phyloP scores from a whole-genome alignment of 2,113 vertebrate species.

The sheep (Ovis aries) region DNA sequence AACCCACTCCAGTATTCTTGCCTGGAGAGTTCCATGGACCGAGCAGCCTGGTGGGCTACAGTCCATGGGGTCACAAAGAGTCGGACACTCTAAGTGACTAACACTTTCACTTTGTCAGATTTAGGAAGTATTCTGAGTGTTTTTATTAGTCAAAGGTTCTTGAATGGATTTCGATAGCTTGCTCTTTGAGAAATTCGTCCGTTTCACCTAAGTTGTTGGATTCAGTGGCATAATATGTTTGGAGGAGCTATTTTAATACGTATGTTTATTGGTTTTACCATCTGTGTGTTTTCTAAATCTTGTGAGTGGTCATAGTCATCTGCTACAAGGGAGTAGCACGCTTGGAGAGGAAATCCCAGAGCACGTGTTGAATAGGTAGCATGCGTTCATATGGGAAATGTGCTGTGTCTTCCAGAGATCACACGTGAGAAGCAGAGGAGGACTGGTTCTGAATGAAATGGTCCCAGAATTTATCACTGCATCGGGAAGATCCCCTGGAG shows the following conservation, averaged over 20 bases:
- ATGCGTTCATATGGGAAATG: background rate
- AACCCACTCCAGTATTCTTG: background rate
- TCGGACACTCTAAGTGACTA: background rate
- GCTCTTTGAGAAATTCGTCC: background rate
- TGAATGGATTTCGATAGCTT: background rate
- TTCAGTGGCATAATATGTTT: background rate
- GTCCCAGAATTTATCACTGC: conserved; percentile 28
- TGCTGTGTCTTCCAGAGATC: background rate
- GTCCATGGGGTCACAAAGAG: background rate
- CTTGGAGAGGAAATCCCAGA: background rate
- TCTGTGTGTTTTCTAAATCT: background rate
- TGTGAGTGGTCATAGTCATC: background rate
- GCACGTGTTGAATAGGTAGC: background rate
- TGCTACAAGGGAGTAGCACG: fast-evolving
- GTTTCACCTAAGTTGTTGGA: background rate
- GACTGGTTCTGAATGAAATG: background rate
- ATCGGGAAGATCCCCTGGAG: background rate
- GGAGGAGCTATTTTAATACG: background rate
- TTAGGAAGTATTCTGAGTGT: background rate
- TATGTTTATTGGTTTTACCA: background rate
- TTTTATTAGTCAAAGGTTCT: background rate
- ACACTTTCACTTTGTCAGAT: background rate
- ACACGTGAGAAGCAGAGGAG: background rate
- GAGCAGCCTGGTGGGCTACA: background rate
- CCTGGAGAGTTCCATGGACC: background rate